Evolutionary conservation across 2,113 vertebrate species (phyloP), one percentile per base, ranked within the genome.

Genomic region (Channa maculata): DNA sequence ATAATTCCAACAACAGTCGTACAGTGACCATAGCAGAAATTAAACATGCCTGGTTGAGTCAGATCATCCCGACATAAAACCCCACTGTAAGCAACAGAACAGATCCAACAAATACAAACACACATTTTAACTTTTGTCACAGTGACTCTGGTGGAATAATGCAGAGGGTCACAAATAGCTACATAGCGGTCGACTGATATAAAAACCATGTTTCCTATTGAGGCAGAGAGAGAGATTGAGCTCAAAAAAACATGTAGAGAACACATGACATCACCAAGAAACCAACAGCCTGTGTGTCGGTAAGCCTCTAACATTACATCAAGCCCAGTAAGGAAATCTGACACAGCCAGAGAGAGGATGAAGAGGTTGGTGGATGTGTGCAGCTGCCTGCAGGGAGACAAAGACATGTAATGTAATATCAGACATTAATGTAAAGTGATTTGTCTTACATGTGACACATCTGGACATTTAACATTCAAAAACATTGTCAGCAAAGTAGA

Each of bases 71-170:
- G n/a, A n/a, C n/a, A n/a, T n/a, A n/a, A n/a, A n/a, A n/a, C n/a
- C n/a, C n/a, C n/a, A n/a, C n/a, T n/a, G n/a, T n/a, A n/a, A n/a
- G n/a, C 24, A 24, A 1, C 1, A 24, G 24, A 24, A 24, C 24
- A 24, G 24, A 24, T 24, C 24, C 24, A 24, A 24, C 24, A 24
- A 1, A 24, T 24, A 41, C 10, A 38, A 3, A 85, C 71, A 41
- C 57, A 68, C 5, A 77, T 55, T 24, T 61, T 0, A 9, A 73
- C 68, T 39, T 24, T 87, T n/a, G 1, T 69, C 45, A 71, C 59
- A 2, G 82, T 87, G 3, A 84, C 51, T 34, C 49, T 73, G 34
- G 59, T 84, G 54, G 49, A 82, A 80, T 61, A 73, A 8, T 3
- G 9, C 44, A 79, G 46, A 65, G 70, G 50, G 10, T 55, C 33